phyloP scores from a whole-genome alignment of 2,113 vertebrate species.

The Petaurus breviceps region DNA sequence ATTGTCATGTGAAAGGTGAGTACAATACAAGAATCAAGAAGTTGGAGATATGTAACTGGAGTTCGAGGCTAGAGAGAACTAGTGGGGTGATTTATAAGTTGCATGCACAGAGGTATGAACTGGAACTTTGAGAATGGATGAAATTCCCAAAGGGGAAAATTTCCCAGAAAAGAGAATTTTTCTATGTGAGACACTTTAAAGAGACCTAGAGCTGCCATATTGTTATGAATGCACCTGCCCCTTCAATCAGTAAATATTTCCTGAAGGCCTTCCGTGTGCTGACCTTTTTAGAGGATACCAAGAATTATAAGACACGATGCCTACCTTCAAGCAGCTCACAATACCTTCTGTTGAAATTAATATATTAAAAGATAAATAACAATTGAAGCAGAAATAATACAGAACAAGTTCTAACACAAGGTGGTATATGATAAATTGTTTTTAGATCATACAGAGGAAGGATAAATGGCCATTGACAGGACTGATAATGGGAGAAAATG shows the following conservation, averaged over 20 bases:
- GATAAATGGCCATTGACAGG: not conserved
- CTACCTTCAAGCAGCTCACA: not conserved
- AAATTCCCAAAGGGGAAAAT: not conserved
- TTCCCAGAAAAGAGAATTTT: not conserved
- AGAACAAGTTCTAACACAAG: not conserved
- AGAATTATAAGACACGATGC: not conserved
- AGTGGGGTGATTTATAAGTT: not conserved
- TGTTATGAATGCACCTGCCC: not conserved
- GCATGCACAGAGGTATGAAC: not conserved
- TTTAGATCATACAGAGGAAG: not conserved
- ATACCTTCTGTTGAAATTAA: not conserved
- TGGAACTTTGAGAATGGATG: not conserved
- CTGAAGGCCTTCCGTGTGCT: not conserved
- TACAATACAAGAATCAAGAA: not conserved
- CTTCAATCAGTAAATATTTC: not conserved
- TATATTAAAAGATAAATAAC: not conserved
- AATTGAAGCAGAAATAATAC: not conserved
- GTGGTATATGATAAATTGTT: not conserved
- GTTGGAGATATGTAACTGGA: not conserved
- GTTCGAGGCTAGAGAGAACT: not conserved
- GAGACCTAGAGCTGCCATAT: not conserved
- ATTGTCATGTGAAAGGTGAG: not conserved
- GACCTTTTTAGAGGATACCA: not conserved
- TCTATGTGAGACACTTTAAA: not conserved
- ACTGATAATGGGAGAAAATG: not conserved